Evolutionary conservation across 2,113 vertebrate species (phyloP).

Genomic region (Erythrocercus mccallii): DNA sequence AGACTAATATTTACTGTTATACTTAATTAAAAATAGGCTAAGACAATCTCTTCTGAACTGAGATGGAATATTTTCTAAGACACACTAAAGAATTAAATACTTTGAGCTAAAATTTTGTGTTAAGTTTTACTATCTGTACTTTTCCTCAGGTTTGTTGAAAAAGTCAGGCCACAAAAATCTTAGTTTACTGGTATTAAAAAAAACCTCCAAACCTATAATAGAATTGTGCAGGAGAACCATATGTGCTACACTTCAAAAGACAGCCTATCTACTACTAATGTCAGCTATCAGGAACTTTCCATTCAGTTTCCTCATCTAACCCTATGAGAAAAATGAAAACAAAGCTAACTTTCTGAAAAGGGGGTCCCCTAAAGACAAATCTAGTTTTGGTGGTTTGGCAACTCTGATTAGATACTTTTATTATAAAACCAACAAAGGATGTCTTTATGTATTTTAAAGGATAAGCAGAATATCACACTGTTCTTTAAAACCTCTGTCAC

Average conservation of each 20-base stretch:
- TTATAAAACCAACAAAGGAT: neutral
- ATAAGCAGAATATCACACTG: neutral
- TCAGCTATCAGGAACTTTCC: neutral
- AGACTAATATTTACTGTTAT: neutral
- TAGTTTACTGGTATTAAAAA: neutral
- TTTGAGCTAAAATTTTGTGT: neutral
- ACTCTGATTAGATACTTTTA: neutral
- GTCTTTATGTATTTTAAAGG: neutral
- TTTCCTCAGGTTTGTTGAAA: neutral
- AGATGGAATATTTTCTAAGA: neutral
- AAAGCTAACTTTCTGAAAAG: neutral
- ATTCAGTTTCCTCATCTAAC: neutral
- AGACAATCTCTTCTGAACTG: neutral
- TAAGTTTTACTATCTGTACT: neutral
- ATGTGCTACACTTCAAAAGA: neutral
- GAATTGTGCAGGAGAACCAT: neutral
- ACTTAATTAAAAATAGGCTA: neutral
- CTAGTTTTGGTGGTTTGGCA: neutral
- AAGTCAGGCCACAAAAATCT: neutral
- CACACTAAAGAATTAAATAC: neutral
- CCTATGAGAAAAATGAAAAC: neutral
- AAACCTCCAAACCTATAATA: accelerated
- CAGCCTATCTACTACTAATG: neutral
- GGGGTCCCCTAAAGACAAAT: neutral
- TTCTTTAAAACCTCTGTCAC: neutral